These are phyloP conservation scores for Vespertilio murinus DNA, from an alignment of 2,797 vertebrate genomes.

Conservation along the genomic window DNA sequence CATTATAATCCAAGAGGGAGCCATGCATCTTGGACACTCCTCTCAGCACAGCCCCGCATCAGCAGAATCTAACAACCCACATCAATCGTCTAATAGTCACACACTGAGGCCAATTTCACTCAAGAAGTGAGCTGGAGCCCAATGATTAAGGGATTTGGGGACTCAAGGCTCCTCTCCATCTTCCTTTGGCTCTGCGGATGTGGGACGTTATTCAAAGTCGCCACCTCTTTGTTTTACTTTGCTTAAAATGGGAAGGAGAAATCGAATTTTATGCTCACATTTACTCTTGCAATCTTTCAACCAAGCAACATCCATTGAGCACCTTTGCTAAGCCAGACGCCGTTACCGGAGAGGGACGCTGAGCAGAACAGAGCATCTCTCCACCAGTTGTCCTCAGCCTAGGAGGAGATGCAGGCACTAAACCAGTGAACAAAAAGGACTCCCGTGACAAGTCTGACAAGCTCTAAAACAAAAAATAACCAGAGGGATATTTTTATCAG, in stretches of 20 bases:
- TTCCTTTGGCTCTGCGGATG: neutral
- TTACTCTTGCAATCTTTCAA: neutral
- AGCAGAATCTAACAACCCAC: neutral
- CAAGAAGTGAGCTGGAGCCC: neutral
- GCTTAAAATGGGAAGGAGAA: constrained; percentile 6
- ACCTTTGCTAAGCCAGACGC: fast-evolving
- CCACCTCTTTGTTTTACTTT: neutral
- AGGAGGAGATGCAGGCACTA: neutral
- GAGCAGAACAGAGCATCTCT: neutral
- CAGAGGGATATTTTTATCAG: neutral
- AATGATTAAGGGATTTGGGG: neutral
- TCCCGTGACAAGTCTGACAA: neutral
- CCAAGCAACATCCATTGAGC: neutral
- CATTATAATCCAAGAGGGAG: neutral
- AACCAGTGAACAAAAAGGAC: neutral
- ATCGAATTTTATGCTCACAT: neutral
- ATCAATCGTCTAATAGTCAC: neutral
- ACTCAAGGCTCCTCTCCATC: neutral
- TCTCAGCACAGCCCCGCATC: neutral
- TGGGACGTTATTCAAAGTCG: neutral
- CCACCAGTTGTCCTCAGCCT: neutral
- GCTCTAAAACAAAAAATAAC: neutral
- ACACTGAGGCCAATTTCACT: neutral
- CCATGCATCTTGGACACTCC: fast-evolving
- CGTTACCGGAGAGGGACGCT: neutral